Evolutionary conservation across 2,888 invertebrate species (phyloP), one percentile per base, ranked within the genome.

Genomic region (Alentia gelatinosa): DNA sequence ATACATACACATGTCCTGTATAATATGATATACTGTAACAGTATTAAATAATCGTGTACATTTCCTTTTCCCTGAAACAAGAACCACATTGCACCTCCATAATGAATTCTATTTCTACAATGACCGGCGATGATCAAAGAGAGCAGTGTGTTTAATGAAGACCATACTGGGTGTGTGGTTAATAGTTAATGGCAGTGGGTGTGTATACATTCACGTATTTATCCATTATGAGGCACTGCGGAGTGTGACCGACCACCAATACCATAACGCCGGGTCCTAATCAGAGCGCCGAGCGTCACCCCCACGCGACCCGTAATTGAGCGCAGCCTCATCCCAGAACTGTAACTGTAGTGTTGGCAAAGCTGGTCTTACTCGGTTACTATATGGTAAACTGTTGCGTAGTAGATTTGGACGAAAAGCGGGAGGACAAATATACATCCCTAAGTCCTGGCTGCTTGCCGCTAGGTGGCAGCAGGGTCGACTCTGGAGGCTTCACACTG

Each of bases 321-420:
- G 12, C 68, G 12, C 26, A 26, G 63, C 5, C 68, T 19, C 37
- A 35, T 83, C 9, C 39, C n/a, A 15, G 35, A 83, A 83, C 35
- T 83, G 83, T 3, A 5, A 7, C 83, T 39, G 39, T 30, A 83
- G 30, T 83, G 83, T 83, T 83, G 83, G 83, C 37, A 35, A 39
- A 83, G 83, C 83, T 39, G 83, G 83, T 19, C 33, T 83, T 83
- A 40, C 83, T 3, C 23, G 39, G 83, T 7, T 35, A 83, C 9
- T 3, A 15, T 56, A 56, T 56, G 39, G 83, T 83, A 83, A 83
- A 83, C 83, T 83, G 40, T 83, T 83, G 83, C 83, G 83, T 19
- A 35, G 83, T 37, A 15, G 37, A 26, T 40, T 40, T 37, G 83
- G 39, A 83, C 39, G 83, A 30, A 15, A 83, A 7, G 83, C 83